These are phyloP conservation scores for Parauchenoglanis punctatus DNA, from an alignment of 2,797 vertebrate species.

Conservation along the genomic window DNA sequence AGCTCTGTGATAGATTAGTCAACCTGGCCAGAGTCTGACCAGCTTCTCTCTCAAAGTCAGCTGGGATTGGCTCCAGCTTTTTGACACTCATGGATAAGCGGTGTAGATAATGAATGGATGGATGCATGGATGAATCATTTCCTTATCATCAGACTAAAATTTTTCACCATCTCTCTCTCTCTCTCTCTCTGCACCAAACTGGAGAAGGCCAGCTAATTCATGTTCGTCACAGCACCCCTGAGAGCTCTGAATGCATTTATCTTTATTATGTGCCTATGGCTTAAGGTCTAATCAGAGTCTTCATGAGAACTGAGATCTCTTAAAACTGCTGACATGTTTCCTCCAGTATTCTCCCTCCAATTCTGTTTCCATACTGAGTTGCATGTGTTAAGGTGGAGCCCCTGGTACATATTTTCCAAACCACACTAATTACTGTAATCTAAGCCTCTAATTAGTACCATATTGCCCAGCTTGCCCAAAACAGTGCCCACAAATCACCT, in stretches of 20 bases:
- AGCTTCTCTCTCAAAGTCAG: too few relatives aligned
- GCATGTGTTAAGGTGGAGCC: slow-evolving; percentile 6
- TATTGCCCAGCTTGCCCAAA: slow-evolving; percentile 10
- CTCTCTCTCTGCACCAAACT: not conserved
- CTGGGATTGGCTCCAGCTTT: too few relatives aligned
- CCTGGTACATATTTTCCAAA: slow-evolving; percentile 31
- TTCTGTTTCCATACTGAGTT: not conserved
- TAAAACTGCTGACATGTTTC: slow-evolving; percentile 33
- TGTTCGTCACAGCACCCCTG: slow-evolving; percentile 18
- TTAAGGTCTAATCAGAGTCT: slow-evolving; percentile 34
- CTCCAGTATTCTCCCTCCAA: slow-evolving; percentile 10
- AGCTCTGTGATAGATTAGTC: too few relatives aligned
- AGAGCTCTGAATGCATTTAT: slow-evolving; percentile 33
- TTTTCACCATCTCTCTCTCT: not conserved
- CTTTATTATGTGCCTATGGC: slow-evolving; percentile 31
- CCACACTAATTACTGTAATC: slow-evolving; percentile 22
- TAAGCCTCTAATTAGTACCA: slow-evolving; percentile 19
- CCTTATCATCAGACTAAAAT: not conserved
- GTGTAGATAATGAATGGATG: too few relatives aligned
- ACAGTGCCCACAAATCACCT: slow-evolving; percentile 9
- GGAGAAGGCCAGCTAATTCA: slow-evolving; percentile 10
- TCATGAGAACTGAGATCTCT: slow-evolving; percentile 17
- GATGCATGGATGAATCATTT: not conserved
- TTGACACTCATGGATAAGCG: too few relatives aligned
- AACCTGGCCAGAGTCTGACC: too few relatives aligned